A percentile compares a stretch with the other conserved stretches of the same genome.
These are phyloP conservation scores for Panorpa germanica DNA, from an alignment of 2,888 invertebrate species.

Conservation along the genomic window DNA sequence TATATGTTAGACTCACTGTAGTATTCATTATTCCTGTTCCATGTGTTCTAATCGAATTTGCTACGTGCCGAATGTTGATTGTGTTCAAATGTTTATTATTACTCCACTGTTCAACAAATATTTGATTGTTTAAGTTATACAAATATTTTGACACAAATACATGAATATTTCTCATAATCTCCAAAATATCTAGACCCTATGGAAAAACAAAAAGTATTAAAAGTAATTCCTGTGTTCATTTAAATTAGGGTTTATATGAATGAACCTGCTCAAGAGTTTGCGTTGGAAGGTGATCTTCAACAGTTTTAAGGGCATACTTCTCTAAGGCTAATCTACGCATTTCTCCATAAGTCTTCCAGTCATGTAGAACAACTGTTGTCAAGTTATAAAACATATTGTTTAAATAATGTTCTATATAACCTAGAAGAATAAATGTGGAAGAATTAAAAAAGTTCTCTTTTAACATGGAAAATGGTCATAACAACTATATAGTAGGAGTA, in stretches of 20 bases:
- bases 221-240: background rate
- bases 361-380: slow-evolving; percentile 90
- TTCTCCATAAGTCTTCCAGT: slow-evolving; percentile 94
- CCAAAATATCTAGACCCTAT: slow-evolving; percentile 80
- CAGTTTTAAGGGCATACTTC: slow-evolving; percentile 60
- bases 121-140: slow-evolving; percentile 92
- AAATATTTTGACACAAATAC: slow-evolving; percentile 84
- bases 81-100: slow-evolving; percentile 89
- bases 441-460: slow-evolving; percentile 7
- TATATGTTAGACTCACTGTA: slow-evolving; percentile 35
- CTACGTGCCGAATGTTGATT: slow-evolving; percentile 85
- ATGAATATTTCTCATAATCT: slow-evolving; percentile 93
- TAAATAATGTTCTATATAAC: slow-evolving; percentile 68
- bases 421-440: slow-evolving; percentile 15
- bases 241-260: background rate
- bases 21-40: slow-evolving; percentile 94
- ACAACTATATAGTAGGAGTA: background rate
- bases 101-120: slow-evolving; percentile 83
- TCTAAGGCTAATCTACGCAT: slow-evolving; percentile 85
- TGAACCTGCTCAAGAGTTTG: slow-evolving; percentile 81
- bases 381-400: slow-evolving; percentile 93
- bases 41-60: slow-evolving; percentile 92
- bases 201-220: slow-evolving; percentile 11
- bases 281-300: slow-evolving; percentile 88
- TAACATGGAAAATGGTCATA: slow-evolving; percentile 16